A percentile compares a stretch with the other conserved stretches of the same genome.
These are phyloP conservation scores for Calliphora vicina DNA, from an alignment of 1,140 invertebrate genomes.

Conservation along the genomic window DNA sequence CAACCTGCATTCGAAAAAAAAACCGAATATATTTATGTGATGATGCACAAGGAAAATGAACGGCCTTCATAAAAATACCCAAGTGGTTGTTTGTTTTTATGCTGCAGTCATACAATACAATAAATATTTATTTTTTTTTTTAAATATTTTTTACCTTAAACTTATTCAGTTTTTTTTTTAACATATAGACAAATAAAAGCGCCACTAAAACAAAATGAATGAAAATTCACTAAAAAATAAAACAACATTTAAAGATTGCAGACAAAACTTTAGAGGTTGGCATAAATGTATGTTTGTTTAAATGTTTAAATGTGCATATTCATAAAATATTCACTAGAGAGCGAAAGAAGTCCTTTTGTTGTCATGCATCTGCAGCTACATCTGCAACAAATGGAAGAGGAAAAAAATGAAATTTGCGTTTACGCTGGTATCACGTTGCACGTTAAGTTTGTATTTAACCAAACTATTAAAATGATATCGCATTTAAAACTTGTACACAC, in stretches of 20 bases:
- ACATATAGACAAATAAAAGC: constrained; percentile 9
- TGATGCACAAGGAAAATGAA: neutral
- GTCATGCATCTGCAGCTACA: neutral
- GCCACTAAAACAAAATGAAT: neutral
- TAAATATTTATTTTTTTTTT: neutral
- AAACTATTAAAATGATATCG: constrained; percentile 14
- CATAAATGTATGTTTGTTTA: neutral
- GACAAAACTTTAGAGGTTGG: neutral
- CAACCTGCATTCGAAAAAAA: neutral
- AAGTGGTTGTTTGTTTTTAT: neutral
- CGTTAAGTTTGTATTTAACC: neutral
- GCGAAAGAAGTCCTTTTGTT: neutral
- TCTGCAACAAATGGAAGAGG: no score
- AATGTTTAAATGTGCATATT: neutral
- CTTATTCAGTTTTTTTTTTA: neutral
- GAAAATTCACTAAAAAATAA: neutral
- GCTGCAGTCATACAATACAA: neutral
- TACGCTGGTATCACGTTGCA: neutral
- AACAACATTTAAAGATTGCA: neutral
- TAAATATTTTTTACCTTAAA: neutral
- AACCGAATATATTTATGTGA: neutral
- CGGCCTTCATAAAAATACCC: neutral
- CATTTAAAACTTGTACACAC: neutral
- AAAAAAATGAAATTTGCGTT: neutral
- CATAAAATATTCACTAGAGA: neutral